Base-by-base conservation (phyloP, 2,113 vertebrate species). In the Rhea pennata region DNA sequence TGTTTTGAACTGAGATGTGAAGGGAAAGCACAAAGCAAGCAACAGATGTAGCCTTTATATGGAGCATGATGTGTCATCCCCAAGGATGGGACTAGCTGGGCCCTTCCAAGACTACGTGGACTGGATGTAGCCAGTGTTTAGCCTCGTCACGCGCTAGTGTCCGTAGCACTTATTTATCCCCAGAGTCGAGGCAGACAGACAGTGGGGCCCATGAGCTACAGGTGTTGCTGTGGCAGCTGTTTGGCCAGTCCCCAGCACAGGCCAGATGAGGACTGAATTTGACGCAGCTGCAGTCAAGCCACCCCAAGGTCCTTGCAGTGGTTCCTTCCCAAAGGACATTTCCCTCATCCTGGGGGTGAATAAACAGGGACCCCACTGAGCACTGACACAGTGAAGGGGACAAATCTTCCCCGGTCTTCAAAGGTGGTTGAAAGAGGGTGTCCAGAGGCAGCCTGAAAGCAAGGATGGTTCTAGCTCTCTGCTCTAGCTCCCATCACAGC, bases 161-260 rank as follows among this genome's bases (percentile, higher is more conserved):
- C 70, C 65, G 31, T 13, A 93, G 93, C 90, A n/a, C 78, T 90
- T 85, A 27, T 77, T 92, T 66, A 95, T 93, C 95, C 97, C 96
- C 85, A 66, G 83, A 42, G 39, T 74, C 54, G 46, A 76, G 40
- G 11, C 61, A 19, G 17, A 48, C 15, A 21, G 75, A 44, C 56
- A 39, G 15, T 5, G 73, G 89, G 95, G 97, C 89, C 95, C 85
- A 79, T 59, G 76, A 90, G 46, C 94, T 50, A 27, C 72, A 66
- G 74, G 10, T 42, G 27, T 54, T 85, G 67, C 84, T 96, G 85
- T 97, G 58, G 97, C 96, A 97, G 97, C 69, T 91, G 66, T 75
- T 72, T 80, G 97, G 96, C 97, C 96, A 83, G 87, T 73, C 39
- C 92, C 79, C 10, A 24, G 92, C 85, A 93, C 0, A 0, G 83